These are phyloP conservation scores for Isichthys henryi DNA, from an alignment of 2,113 vertebrate species.

Conservation along the genomic window DNA sequence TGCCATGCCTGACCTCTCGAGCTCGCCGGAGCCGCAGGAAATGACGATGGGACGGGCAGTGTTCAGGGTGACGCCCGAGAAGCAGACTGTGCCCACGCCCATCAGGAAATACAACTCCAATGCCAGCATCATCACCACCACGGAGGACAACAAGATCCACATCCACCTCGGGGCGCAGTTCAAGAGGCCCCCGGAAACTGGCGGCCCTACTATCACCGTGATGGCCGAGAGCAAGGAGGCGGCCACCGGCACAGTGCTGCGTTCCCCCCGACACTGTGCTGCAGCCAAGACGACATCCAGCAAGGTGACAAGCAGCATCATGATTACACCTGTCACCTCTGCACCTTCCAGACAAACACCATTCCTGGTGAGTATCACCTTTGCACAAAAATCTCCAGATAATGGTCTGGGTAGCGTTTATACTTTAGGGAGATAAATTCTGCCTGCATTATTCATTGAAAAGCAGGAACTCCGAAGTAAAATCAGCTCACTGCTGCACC, in stretches of 20 bases:
- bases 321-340: conserved; percentile 79
- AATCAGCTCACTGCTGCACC: neutral
- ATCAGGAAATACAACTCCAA: conserved; percentile 77
- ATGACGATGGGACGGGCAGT: conserved; percentile 85
- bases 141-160: conserved; percentile 95
- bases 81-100: conserved; percentile 75
- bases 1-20: conserved; percentile 59
- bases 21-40: conserved; percentile 75
- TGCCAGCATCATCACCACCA: conserved; percentile 77
- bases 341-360: conserved; percentile 73
- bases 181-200: conserved; percentile 62
- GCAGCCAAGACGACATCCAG: conserved; percentile 60
- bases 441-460: neutral
- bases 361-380: conserved; percentile 65
- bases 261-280: conserved; percentile 77
- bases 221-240: conserved; percentile 76
- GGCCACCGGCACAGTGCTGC: conserved; percentile 81
- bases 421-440: neutral
- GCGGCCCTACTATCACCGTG: conserved; percentile 71
- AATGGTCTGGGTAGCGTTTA: neutral
- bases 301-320: conserved; percentile 91
- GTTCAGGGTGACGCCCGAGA: conserved; percentile 91
- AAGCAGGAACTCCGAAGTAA: neutral
- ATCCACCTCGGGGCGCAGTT: conserved; percentile 85
- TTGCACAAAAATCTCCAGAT: neutral